These are phyloP conservation scores for Hydrolagus colliei DNA, from an alignment of 2,797 vertebrate genomes.

Conservation along the genomic window DNA sequence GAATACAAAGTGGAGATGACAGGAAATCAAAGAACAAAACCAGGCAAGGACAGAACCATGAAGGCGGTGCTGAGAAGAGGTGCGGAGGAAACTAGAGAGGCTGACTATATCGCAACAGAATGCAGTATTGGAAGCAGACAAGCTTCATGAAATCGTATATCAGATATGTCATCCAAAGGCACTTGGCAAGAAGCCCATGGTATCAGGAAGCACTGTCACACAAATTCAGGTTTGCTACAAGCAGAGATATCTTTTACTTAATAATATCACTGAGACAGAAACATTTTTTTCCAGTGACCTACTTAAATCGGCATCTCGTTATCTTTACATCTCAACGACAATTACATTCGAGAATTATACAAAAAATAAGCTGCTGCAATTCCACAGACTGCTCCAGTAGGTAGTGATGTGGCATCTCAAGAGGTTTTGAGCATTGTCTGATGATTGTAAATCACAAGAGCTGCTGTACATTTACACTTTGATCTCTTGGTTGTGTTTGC, in stretches of 20 bases:
- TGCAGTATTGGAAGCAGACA: neutral
- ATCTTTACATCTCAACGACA: neutral
- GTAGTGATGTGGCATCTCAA: too few species aligned
- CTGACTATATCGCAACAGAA: neutral
- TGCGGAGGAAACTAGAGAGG: too few species aligned
- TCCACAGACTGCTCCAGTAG: too few species aligned
- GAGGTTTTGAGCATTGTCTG: too few species aligned
- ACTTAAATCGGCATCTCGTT: neutral
- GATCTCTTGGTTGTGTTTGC: too few species aligned
- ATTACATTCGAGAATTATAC: neutral
- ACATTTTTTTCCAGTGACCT: neutral
- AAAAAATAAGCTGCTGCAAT: too few species aligned
- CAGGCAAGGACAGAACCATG: neutral
- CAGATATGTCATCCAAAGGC: neutral
- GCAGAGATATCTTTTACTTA: neutral
- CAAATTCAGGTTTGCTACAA: neutral
- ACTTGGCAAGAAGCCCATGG: neutral
- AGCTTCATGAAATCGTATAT: neutral
- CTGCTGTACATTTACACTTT: too few species aligned
- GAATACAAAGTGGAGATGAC: too few species aligned
- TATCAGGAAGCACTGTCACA: neutral
- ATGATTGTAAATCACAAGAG: too few species aligned
- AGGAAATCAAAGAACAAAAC: too few species aligned
- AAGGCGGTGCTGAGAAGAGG: neutral
- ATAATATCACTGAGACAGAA: neutral